A percentile compares a stretch with the other conserved stretches of the same genome.
Evolutionary conservation across 2,888 invertebrate genomes (phyloP).

Genomic region (Lumbricus terrestris): DNA sequence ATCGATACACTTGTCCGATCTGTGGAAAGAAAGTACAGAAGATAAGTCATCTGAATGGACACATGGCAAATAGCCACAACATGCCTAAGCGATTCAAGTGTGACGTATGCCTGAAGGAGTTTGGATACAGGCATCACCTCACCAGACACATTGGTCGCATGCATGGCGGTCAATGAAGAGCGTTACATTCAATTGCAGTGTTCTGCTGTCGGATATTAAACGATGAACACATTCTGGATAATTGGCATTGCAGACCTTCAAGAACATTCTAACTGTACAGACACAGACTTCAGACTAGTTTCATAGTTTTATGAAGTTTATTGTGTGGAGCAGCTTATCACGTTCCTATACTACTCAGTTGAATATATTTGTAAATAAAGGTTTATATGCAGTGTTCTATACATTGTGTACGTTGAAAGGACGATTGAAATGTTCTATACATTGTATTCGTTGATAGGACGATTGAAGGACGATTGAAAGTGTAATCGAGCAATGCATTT

Average conservation of each 20-base stretch:
- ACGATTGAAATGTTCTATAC: no score
- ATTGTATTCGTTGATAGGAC: no score
- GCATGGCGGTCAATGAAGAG: not conserved
- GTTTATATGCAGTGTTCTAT: no score
- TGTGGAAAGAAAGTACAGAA: not conserved
- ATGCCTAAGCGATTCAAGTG: slow-evolving; percentile 8
- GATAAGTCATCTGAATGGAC: not conserved
- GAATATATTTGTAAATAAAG: not conserved
- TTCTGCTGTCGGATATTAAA: not conserved
- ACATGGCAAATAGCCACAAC: slow-evolving; percentile 4
- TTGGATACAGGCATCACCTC: not conserved
- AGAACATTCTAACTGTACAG: not conserved
- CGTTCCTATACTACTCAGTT: not conserved
- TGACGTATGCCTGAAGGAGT: not conserved
- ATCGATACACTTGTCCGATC: not conserved
- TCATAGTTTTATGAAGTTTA: not conserved
- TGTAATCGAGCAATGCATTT: not conserved
- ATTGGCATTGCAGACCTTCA: not conserved
- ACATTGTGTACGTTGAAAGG: not conserved
- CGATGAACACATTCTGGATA: not conserved
- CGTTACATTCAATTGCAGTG: not conserved
- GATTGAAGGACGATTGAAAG: no score
- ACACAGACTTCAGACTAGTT: not conserved
- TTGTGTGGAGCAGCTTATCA: not conserved
- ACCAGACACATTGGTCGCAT: not conserved